Percentiles rank a stretch among this genome's conserved stretches.
phyloP scores from a whole-genome alignment of 53 echinoderm and acorn worm species.

The Echinarachnius parma region DNA sequence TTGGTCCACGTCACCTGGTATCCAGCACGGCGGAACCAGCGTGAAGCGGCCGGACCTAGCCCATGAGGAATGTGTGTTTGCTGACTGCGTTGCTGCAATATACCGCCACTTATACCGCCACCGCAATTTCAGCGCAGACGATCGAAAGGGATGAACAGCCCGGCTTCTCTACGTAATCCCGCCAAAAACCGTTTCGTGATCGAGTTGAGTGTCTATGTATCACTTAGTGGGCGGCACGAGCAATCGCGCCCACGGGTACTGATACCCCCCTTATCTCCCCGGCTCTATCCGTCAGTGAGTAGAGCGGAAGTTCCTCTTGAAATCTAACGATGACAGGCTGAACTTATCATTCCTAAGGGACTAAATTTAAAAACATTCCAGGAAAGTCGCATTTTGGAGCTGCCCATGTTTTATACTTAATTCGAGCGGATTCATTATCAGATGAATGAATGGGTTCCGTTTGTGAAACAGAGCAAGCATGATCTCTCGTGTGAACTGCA shows the following conservation, averaged over 20 bases:
- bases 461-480: conserved; percentile 24
- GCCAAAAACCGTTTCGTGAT: conserved; percentile 7
- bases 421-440: too few relatives aligned
- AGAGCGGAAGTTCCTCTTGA: conserved; percentile 28
- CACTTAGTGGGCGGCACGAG: conserved; percentile 40
- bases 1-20: conserved; percentile 33
- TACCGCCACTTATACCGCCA: conserved; percentile 1
- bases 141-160: conserved; percentile 13
- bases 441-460: too few relatives aligned
- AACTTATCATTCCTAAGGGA: too few relatives aligned
- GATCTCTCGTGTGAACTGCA: neutral
- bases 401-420: too few relatives aligned
- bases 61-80: conserved; percentile 16
- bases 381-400: too few relatives aligned
- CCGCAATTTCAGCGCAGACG: conserved; percentile 8
- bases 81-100: too few relatives aligned
- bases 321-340: too few relatives aligned
- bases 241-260: conserved; percentile 32
- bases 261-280: neutral
- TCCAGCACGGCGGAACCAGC: conserved; percentile 24
- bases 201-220: neutral
- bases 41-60: conserved; percentile 28
- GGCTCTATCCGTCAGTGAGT: neutral
- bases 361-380: too few relatives aligned
- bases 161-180: neutral